Evolutionary conservation across 2,797 vertebrate species (phyloP), one percentile per base, ranked within the genome.

Genomic region (Sebastes variabilis): DNA sequence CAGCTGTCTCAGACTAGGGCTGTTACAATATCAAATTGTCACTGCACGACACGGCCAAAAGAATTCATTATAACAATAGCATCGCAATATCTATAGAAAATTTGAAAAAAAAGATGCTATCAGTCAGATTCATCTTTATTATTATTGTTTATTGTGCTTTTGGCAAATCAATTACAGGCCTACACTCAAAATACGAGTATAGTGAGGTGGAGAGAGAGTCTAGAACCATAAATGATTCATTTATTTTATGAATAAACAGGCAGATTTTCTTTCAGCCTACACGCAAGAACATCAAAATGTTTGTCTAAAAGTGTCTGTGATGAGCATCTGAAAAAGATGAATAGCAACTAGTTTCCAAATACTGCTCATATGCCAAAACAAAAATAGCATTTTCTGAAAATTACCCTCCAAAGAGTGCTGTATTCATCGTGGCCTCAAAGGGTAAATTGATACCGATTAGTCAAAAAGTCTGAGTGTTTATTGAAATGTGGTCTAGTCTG

Each of bases 361-460:
- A 49, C 9, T 8, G 24, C 46, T 77, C 20, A 32, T 1, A n/a
- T 18, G 29, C n/a, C 73, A 4, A 66, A 74, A 81, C 3, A 30
- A 13, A 46, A 66, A 18, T 8, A 11, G 1, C 2, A 0, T 65
- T 34, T 22, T 55, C 6, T 7, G 12, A 66, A 64, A 62, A 55
- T 11, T 24, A 20, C n/a, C 29, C 22, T n/a, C 4, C 38, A 16
- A 3, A 46, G 9, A 46, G 38, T 46, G 42, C 16, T 18, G 42
- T n/a, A 10, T 25, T 34, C 32, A 27, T 12, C 14, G 16, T 25
- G 55, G 29, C 24, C n/a, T 60, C 2, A 27, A n/a, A 20, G n/a
- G 18, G 9, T 71, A 55, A 74, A 77, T 2, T 67, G 77, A 71
- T 60, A 75, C 68, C 7, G 38, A 34, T 77, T 72, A 70, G 25